Conservation (phyloP, 2,888 invertebrate genomes). For the Allygus modestus region DNA sequence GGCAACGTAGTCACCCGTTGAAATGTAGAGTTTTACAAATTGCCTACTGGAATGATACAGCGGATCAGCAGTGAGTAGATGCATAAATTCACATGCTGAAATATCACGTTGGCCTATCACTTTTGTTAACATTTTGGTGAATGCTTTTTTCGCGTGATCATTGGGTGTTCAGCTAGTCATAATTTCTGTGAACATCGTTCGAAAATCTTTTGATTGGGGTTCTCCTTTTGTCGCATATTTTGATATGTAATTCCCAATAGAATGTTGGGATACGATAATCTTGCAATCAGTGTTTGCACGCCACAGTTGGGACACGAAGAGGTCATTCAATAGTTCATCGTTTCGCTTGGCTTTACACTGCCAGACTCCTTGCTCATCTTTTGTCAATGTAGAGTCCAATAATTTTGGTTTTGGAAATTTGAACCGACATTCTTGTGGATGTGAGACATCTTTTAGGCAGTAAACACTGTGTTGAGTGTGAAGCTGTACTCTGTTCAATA, state of each 20-base stretch:
- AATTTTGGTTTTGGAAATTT: too few species aligned
- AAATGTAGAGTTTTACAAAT: conserved; percentile 18
- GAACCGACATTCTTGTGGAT: conserved; percentile 1
- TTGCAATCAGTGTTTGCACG: conserved; percentile 11
- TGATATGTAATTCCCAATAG: neutral
- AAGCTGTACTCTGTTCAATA: conserved; percentile 30
- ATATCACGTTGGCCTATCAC: too few species aligned
- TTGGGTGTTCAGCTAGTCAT: neutral
- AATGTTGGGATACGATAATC: neutral
- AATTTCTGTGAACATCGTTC: neutral
- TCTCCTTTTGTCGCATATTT: too few species aligned
- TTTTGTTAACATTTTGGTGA: too few species aligned
- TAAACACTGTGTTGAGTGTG: neutral
- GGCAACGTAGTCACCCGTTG: neutral
- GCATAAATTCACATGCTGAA: conserved; percentile 1
- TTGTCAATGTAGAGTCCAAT: too few species aligned
- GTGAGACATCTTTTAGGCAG: too few species aligned
- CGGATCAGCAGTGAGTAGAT: neutral
- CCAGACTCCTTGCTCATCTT: too few species aligned
- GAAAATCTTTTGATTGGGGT: neutral
- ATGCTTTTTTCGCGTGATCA: neutral
- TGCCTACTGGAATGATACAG: conserved; percentile 18
- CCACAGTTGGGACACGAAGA: too few species aligned
- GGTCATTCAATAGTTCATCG: conserved; percentile 13
- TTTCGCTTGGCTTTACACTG: too few species aligned